Base-by-base conservation (phyloP, 2,888 invertebrate genomes). In the Slavum lentiscoides region DNA sequence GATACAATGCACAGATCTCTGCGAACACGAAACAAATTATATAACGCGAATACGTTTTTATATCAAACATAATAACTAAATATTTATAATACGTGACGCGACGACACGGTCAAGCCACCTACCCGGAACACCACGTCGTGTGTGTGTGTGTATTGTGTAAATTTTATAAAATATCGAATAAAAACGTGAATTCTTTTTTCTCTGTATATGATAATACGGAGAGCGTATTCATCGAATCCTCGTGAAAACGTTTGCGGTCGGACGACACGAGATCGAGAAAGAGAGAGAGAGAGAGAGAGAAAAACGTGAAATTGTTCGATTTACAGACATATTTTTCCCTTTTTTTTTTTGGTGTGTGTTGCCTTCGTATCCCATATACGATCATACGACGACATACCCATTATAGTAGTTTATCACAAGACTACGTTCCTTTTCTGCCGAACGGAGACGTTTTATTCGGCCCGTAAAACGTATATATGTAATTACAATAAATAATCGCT, bases 311-410 rank as follows among this genome's bases (percentile, higher is more conserved):
- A 69, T 69, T 30, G 30, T 30, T 55, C 55, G 70, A 80, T 80
- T 80, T 80, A 64, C 70, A 77, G 58, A 30, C 30, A n/a, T 43
- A 8, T 59, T 39, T 58, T 23, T 55, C 37, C 4, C 55, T 59
- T 21, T n/a, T 64, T n/a, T 73, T 74, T 53, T 74, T 64, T 49
- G 7, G 30, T 30, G 30, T 30, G 30, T 30, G 30, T 30, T 30
- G 13, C 3, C 21, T 62, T 7, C 11, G 15, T 58, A 30, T 30
- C 30, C 66, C 15, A n/a, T n/a, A 15, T 30, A 30, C 15, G 49
- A 6, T 19, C 13, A 23, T 49, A 30, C 11, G 19, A 6, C 19
- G 1, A 15, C 13, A 13, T 49, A 21, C 59, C 15, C 5, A 19
- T 19, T 19, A n/a, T 49, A 49, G 23, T 49, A 49, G 23, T 43